Evolutionary conservation across 2,113 vertebrate genomes (phyloP).

Genomic region (Dascyllus trimaculatus): DNA sequence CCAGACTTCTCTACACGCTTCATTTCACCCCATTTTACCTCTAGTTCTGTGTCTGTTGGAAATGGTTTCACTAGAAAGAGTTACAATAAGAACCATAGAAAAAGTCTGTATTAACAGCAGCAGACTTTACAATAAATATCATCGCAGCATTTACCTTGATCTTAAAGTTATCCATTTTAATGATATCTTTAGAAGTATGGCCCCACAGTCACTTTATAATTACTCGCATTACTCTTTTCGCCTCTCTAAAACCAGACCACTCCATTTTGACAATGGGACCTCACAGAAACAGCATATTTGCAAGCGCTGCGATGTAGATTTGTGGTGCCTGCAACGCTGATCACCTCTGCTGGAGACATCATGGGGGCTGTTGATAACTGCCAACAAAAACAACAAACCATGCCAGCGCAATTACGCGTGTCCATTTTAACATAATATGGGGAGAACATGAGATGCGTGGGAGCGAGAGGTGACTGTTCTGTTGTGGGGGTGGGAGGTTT

Average conservation of each 20-base stretch:
- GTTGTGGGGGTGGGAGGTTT: conserved; percentile 57
- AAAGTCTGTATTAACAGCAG: conserved; percentile 5
- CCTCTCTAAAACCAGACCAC: conserved; percentile 10
- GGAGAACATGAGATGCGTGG: conserved; percentile 81
- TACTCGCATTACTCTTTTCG: conserved; percentile 30
- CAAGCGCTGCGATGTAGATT: conserved; percentile 55
- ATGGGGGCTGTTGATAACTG: conserved; percentile 57
- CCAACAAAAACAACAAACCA: conserved; percentile 76
- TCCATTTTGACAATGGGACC: conserved; percentile 41
- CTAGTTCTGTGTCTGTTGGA: conserved; percentile 24
- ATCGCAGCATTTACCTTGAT: conserved; percentile 12
- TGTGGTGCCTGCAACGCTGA: conserved; percentile 63
- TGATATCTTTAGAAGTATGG: conserved; percentile 17
- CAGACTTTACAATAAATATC: conserved; percentile 6
- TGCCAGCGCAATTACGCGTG: conserved; percentile 69
- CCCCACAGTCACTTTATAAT: conserved; percentile 41
- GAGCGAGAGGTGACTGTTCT: conserved; percentile 67
- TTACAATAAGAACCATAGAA: conserved; percentile 25
- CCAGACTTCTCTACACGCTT: conserved; percentile 50
- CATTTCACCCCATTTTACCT: conserved; percentile 56
- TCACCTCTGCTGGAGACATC: conserved; percentile 58
- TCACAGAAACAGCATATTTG: conserved; percentile 49
- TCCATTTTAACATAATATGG: conserved; percentile 73
- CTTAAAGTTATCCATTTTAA: conserved; percentile 8
- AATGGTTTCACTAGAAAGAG: conserved; percentile 41